Evolutionary conservation across 1,140 invertebrate species (phyloP).

Genomic region (Teleopsis dalmanni): DNA sequence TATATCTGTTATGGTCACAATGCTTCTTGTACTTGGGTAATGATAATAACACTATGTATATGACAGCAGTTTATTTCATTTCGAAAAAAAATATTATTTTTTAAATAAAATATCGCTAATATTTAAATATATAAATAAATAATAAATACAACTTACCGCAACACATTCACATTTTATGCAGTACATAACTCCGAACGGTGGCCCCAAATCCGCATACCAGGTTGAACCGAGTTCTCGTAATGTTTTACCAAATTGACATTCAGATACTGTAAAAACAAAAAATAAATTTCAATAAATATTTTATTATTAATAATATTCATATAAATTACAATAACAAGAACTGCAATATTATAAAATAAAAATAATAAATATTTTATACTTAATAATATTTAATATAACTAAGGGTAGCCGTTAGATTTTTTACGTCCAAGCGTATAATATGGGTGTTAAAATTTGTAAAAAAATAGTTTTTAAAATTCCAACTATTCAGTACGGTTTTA

Average conservation of each 20-base stretch:
- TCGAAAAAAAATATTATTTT: no score
- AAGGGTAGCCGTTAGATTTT: no score
- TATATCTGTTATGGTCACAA: no score
- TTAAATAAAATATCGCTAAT: no score
- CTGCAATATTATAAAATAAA: neutral
- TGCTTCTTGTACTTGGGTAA: no score
- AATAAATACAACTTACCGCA: constrained; percentile 57
- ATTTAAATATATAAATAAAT: neutral
- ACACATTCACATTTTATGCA: constrained; percentile 90
- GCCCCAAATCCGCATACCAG: constrained; percentile 84
- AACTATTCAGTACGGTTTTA: no score
- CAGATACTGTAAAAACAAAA: constrained; percentile 54
- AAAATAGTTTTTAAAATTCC: no score
- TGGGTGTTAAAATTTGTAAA: no score
- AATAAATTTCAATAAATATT: neutral
- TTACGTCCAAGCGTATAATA: no score
- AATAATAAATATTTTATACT: neutral
- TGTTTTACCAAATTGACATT: constrained; percentile 82
- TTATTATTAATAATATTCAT: neutral
- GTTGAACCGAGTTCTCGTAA: constrained; percentile 75
- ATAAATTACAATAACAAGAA: neutral
- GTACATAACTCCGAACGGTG: constrained; percentile 85
- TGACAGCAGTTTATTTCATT: no score
- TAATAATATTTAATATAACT: neutral
- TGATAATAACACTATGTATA: no score